Conservation (phyloP, 2,797 vertebrate species). For the Syngnathus rostellatus region DNA sequence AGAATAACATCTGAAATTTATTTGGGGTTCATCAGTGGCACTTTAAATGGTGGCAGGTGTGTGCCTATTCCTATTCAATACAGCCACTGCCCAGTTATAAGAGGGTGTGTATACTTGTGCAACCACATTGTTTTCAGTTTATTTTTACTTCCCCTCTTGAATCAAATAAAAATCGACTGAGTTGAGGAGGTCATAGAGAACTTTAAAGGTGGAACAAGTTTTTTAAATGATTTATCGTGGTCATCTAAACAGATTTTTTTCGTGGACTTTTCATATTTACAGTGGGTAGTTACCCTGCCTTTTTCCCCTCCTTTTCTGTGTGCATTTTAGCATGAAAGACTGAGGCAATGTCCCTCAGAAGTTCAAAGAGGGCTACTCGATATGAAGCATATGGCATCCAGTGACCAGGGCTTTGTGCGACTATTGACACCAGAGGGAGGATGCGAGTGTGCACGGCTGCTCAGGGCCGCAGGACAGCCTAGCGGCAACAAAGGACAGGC, state of each 20-base stretch:
- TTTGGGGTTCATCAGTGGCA: no score
- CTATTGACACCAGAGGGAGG: slow-evolving; percentile 66
- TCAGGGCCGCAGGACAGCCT: slow-evolving; percentile 58
- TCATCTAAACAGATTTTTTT: no score
- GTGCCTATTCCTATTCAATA: no score
- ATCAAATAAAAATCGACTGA: neutral
- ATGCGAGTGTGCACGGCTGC: slow-evolving; percentile 57
- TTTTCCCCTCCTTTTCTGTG: neutral
- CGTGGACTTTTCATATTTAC: neutral
- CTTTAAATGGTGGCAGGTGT: no score
- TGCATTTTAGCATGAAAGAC: slow-evolving; percentile 39
- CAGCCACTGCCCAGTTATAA: neutral
- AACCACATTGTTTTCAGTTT: neutral
- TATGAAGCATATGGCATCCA: slow-evolving; percentile 62
- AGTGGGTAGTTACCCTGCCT: neutral
- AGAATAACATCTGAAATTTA: no score
- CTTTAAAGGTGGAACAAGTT: neutral
- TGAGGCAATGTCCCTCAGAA: slow-evolving; percentile 35
- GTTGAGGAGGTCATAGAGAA: neutral
- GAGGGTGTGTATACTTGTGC: neutral
- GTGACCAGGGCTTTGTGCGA: slow-evolving; percentile 62
- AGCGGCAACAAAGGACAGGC: slow-evolving; percentile 76
- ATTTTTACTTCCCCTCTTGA: neutral
- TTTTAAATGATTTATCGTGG: neutral
- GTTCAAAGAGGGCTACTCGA: slow-evolving; percentile 55